Evolutionary conservation across 2,797 vertebrate species (phyloP).

Genomic region (Babyrousa celebensis): DNA sequence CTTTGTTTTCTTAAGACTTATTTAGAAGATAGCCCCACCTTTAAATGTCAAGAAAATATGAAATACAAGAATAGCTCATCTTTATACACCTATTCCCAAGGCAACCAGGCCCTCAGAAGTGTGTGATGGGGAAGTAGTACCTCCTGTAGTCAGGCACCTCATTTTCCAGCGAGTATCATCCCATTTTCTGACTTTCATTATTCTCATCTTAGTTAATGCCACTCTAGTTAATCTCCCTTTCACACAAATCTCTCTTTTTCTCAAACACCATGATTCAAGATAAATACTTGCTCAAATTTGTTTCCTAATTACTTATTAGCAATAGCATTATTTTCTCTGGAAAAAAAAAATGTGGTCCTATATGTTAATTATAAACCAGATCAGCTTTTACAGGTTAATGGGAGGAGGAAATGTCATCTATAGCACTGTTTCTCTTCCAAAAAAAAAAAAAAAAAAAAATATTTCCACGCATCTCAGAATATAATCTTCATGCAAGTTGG

Average conservation of each 20-base stretch:
- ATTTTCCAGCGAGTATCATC: neutral
- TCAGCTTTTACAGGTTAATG: slow-evolving; percentile 30
- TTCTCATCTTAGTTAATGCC: neutral
- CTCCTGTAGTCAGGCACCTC: neutral
- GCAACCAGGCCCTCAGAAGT: neutral
- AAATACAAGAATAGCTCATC: neutral
- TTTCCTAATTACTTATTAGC: slow-evolving; percentile 40
- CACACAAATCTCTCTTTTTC: slow-evolving; percentile 38
- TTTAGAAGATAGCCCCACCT: neutral
- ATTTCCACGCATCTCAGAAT: slow-evolving; percentile 40
- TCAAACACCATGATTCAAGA: slow-evolving; percentile 30
- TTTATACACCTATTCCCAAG: neutral
- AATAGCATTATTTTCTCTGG: neutral
- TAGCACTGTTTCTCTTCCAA: neutral
- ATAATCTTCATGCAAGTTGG: slow-evolving; percentile 5
- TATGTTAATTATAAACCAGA: neutral
- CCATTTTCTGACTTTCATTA: neutral
- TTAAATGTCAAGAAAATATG: neutral
- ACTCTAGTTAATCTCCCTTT: neutral
- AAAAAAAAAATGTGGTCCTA: neutral
- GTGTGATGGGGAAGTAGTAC: neutral
- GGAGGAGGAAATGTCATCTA: neutral
- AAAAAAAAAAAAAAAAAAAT: neutral
- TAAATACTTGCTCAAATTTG: slow-evolving; percentile 21
- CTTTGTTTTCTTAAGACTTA: slow-evolving; percentile 2